phyloP scores from a whole-genome alignment of 2,888 invertebrate genomes.

The Phoenoteleia sp. region DNA sequence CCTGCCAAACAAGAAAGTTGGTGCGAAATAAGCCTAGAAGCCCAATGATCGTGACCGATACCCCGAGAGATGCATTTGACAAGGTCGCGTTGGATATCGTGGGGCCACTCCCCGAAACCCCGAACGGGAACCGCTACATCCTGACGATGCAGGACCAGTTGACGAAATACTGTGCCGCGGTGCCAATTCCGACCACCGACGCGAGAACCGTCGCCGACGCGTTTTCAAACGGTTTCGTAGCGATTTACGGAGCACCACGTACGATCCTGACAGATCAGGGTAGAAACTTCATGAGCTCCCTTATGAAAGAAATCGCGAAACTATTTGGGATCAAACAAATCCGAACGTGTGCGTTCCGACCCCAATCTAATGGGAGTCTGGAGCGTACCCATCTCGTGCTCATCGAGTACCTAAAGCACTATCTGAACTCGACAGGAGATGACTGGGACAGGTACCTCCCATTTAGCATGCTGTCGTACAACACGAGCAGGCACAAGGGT shows the following conservation, averaged over 20 bases:
- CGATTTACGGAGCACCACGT: background rate
- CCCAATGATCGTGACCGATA: conserved; percentile 66
- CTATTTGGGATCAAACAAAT: no score
- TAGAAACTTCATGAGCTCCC: no score
- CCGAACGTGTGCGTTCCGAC: no score
- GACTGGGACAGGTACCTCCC: no score
- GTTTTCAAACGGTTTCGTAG: background rate
- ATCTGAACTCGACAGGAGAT: no score
- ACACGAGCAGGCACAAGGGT: no score
- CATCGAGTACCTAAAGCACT: no score
- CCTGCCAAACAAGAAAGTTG: conserved; percentile 70
- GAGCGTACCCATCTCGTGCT: no score
- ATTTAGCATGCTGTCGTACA: no score
- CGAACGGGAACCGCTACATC: conserved; percentile 1
- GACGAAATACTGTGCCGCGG: background rate
- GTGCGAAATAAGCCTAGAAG: conserved; percentile 39
- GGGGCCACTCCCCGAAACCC: conserved; percentile 67
- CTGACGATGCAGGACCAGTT: conserved; percentile 14
- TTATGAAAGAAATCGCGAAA: no score
- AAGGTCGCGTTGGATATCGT: conserved; percentile 41
- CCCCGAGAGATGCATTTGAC: conserved; percentile 59
- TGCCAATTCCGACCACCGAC: background rate
- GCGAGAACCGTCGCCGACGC: background rate
- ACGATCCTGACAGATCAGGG: no score
- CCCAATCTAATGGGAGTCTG: no score